A percentile compares a stretch with the other conserved stretches of the same genome.
phyloP scores from a whole-genome alignment of 1,140 invertebrate genomes.

The Pristionchus pacificus region DNA sequence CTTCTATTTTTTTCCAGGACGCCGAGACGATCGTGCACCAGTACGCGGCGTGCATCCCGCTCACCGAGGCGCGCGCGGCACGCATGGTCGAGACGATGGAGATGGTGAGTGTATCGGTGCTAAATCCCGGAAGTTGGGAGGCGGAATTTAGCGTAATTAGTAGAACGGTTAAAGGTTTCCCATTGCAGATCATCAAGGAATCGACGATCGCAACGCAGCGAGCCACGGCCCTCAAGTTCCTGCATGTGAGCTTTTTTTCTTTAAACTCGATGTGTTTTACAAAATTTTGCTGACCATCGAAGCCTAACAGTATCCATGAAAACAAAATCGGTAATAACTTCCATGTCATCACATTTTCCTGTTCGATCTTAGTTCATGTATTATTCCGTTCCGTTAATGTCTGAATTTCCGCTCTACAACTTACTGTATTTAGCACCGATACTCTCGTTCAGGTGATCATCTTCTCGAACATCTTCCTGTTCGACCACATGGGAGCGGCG shows the following conservation, averaged over 20 bases:
- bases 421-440: not conserved
- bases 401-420: not conserved
- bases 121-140: no score
- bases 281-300: no score
- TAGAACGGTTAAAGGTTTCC: no score
- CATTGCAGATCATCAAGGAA: not conserved
- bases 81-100: not conserved
- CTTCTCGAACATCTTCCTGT: conserved; percentile 13
- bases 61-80: not conserved
- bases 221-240: not conserved
- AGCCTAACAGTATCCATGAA: no score
- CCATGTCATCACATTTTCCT: no score
- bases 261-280: no score
- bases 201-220: not conserved
- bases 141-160: no score
- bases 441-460: conserved; percentile 11
- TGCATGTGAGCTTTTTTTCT: not conserved
- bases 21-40: not conserved
- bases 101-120: not conserved
- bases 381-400: no score
- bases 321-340: no score
- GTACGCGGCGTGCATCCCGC: not conserved
- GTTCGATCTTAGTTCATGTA: no score
- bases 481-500: not conserved
- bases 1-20: no score